Evolutionary conservation across 2,888 invertebrate species (phyloP).

Genomic region (Drepanosiphum platanoidis): DNA sequence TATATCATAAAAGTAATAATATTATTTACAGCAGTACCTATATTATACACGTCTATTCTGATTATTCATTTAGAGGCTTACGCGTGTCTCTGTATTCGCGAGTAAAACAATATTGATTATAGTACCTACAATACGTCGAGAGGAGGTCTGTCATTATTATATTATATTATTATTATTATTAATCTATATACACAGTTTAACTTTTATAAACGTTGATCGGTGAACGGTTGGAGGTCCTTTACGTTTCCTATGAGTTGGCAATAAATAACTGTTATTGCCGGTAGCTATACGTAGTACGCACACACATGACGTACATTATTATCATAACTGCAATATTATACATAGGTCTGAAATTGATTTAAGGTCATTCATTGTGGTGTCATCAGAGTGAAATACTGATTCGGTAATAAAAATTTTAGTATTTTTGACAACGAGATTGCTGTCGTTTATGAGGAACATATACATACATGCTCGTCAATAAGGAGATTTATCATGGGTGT

Average conservation of each 20-base stretch:
- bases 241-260: constrained; percentile 48
- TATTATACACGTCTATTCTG: neutral
- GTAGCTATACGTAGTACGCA: constrained; percentile 33
- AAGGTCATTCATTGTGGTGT: constrained; percentile 12
- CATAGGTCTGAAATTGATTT: constrained; percentile 37
- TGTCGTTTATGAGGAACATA: too few species aligned
- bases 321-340: constrained; percentile 35
- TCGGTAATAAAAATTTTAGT: constrained; percentile 18
- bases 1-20: neutral
- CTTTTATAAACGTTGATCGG: constrained; percentile 28
- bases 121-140: neutral
- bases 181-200: neutral
- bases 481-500: too few species aligned
- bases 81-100: neutral
- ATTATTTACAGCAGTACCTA: neutral
- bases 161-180: neutral
- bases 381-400: constrained; percentile 2
- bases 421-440: neutral
- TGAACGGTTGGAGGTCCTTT: constrained; percentile 56
- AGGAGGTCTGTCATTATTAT: constrained; percentile 23
- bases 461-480: too few species aligned
- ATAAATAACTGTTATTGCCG: constrained; percentile 49
- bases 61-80: neutral
- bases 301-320: neutral
- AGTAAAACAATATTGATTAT: neutral